These are phyloP conservation scores for Halictus quadricinctus DNA, from an alignment of 2,888 invertebrate species.

Conservation along the genomic window DNA sequence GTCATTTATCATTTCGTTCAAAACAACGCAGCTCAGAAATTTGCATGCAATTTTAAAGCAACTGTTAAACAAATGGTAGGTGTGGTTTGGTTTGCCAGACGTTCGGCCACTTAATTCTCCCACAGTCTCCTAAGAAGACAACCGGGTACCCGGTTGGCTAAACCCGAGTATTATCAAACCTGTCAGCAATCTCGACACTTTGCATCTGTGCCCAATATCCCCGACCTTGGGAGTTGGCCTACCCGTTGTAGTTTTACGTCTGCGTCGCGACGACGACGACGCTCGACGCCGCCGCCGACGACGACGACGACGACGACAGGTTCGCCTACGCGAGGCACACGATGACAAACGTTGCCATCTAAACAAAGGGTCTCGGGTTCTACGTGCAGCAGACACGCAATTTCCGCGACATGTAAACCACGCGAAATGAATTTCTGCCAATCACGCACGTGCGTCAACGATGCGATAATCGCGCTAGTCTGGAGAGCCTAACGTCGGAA, in stretches of 20 bases:
- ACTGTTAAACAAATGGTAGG: not conserved
- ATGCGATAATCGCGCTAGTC: conserved; percentile 35
- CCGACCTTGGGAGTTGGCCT: conserved; percentile 46
- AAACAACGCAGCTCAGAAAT: not conserved
- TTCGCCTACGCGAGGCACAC: conserved; percentile 60
- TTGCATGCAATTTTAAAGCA: not conserved
- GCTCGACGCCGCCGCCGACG: not conserved
- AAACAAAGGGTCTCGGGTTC: conserved; percentile 71
- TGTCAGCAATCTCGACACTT: conserved; percentile 72
- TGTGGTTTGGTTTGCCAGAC: not conserved
- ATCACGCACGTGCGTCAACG: conserved; percentile 69
- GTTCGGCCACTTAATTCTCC: not conserved
- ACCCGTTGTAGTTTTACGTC: conserved; percentile 55
- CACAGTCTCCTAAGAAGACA: conserved; percentile 15
- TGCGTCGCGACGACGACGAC: conserved; percentile 45
- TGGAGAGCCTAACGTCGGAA: not conserved
- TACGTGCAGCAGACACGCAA: conserved; percentile 70
- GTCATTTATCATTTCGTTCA: not conserved
- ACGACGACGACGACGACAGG: conserved; percentile 41
- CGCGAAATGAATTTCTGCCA: conserved; percentile 77
- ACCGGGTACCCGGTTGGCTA: conserved; percentile 38
- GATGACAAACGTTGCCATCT: conserved; percentile 73
- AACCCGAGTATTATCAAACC: conserved; percentile 70
- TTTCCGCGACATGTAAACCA: conserved; percentile 74
- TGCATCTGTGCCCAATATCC: conserved; percentile 78